These are phyloP conservation scores for Spialia ferax DNA, from an alignment of 2,888 invertebrate genomes.

Conservation along the genomic window DNA sequence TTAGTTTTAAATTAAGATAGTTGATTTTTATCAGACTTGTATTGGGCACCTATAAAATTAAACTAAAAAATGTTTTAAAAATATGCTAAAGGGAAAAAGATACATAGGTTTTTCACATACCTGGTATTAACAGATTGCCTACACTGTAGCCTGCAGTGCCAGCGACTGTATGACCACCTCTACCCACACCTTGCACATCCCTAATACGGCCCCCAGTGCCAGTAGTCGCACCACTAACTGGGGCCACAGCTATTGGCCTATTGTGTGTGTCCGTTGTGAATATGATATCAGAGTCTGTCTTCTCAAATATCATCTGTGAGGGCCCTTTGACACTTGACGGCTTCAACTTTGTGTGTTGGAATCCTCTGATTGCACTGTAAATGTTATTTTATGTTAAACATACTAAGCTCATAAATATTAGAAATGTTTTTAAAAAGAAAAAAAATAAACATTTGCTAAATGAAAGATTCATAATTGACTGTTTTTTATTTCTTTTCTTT, in stretches of 20 bases:
- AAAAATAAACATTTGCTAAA: not conserved
- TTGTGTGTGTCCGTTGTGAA: slow-evolving; percentile 99
- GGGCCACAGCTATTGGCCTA: slow-evolving; percentile 98
- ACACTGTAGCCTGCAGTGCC: slow-evolving; percentile 99
- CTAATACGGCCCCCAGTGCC: slow-evolving; percentile 98
- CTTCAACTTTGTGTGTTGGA: slow-evolving; percentile 88
- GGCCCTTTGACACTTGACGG: slow-evolving; percentile 88
- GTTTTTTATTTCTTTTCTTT: not conserved
- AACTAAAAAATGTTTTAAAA: no score
- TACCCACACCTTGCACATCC: slow-evolving; percentile 98
- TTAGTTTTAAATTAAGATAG: no score
- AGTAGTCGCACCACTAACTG: slow-evolving; percentile 99
- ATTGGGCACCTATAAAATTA: no score
- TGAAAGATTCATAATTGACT: not conserved
- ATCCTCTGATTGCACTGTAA: slow-evolving; percentile 95
- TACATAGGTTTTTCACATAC: no score
- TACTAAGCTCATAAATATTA: not conserved
- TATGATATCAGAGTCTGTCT: slow-evolving; percentile 93
- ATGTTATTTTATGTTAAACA: not conserved
- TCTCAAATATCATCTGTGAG: slow-evolving; percentile 86
- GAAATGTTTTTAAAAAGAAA: no score
- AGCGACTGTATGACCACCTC: slow-evolving; percentile 97
- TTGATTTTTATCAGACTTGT: no score
- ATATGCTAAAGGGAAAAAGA: no score
- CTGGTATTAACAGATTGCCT: slow-evolving; percentile 96